Base-by-base conservation (phyloP, 2,113 vertebrate species). In the Ranitomeya variabilis region DNA sequence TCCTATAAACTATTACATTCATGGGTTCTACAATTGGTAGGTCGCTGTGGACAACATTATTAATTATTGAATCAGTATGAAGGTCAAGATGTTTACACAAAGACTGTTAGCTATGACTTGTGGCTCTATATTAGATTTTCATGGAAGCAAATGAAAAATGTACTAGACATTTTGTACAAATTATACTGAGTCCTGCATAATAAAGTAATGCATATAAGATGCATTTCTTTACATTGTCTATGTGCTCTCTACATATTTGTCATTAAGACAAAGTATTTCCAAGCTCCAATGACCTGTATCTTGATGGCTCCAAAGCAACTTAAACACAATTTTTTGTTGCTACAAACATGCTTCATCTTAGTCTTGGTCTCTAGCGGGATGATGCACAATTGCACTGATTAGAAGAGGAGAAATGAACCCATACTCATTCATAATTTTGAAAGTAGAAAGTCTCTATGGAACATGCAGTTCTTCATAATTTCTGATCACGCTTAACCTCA, bases 401-500 rank as follows among this genome's bases (percentile, higher is more conserved):
- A 91, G 77, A 91, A 90, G 45, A 90, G 59, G 88, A 73, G 89
- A 69, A 90, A 91, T 59, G 59, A 88, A 87, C 69, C 79, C 90
- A 54, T 5, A 57, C 85, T 90, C 86, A 91, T 74, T 91, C 0
- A 0, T 80, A 91, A 90, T 89, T 91, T 91, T 80, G 21, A 91
- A 91, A 90, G 82, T 82, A 57, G 23, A 90, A 81, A 90, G 89
- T 92, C 74, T 90, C 88, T 90, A 73, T 82, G 74, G 91, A 90
- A 91, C 90, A 90, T 60, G 80, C 26, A 78, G 87, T 92, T 91
- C 90, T 89, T 90, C 69, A 82, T 92, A 90, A 91, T 92, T 95
- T 93, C 92, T 88, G 86, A 90, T 92, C 93, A 94, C 1, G 26
- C 88, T 87, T 93, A 92, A 95, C 92, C 92, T 96, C 91, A 91